Conservation (phyloP, 2,797 vertebrate genomes). For the Gorsachius magnificus region DNA sequence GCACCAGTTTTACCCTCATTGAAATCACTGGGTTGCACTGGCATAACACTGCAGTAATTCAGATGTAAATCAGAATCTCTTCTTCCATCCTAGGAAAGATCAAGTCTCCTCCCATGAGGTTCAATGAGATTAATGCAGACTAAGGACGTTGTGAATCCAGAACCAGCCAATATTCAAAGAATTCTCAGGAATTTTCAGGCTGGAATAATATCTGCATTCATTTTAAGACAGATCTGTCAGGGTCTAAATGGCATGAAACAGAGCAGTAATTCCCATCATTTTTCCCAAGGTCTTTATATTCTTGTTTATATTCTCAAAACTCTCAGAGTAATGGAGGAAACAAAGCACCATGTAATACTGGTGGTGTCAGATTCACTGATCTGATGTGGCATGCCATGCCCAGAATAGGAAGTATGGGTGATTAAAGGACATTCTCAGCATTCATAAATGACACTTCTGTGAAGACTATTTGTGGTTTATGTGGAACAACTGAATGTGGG, state of each 20-base stretch:
- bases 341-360: not conserved
- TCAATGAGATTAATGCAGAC: not conserved
- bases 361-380: not conserved
- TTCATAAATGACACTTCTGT: not conserved
- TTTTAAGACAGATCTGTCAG: not conserved
- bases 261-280: slow-evolving; percentile 32
- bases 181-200: not conserved
- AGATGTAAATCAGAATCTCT: not conserved
- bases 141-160: not conserved
- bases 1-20: not conserved
- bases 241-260: slow-evolving; percentile 13
- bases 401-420: not conserved
- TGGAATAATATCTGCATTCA: not conserved
- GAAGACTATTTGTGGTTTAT: not conserved
- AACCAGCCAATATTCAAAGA: not conserved
- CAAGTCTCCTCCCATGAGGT: not conserved
- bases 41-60: not conserved
- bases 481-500: not conserved
- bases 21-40: not conserved
- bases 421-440: not conserved
- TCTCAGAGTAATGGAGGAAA: not conserved
- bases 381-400: not conserved
- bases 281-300: not conserved
- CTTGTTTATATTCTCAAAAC: slow-evolving; percentile 6
- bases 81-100: not conserved